These are phyloP conservation scores for Aphidius colemani DNA, from an alignment of 2,888 invertebrate species.

Conservation along the genomic window DNA sequence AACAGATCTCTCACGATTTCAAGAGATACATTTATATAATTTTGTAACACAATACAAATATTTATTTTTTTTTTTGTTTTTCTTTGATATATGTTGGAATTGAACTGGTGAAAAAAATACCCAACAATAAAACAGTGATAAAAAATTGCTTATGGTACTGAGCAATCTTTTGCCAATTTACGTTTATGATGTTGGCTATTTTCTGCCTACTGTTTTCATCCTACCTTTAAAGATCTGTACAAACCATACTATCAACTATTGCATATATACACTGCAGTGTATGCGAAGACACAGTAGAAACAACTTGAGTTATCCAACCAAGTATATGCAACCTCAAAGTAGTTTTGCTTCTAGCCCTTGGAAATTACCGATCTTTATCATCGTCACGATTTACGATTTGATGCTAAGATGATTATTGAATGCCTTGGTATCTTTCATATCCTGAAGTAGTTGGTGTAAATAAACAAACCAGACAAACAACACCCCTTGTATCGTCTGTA, in stretches of 20 bases:
- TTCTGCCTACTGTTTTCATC: slow-evolving; percentile 44
- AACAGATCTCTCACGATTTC: slow-evolving; percentile 45
- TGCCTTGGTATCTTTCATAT: slow-evolving; percentile 27
- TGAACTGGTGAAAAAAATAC: too few species aligned
- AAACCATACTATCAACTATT: slow-evolving; percentile 36
- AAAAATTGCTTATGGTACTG: too few species aligned
- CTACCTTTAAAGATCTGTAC: background rate
- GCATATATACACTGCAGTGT: slow-evolving; percentile 24
- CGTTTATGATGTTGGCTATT: slow-evolving; percentile 42
- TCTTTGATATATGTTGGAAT: too few species aligned
- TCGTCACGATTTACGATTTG: slow-evolving; percentile 42
- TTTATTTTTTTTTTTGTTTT: background rate
- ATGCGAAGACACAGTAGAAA: too few species aligned
- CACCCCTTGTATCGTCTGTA: slow-evolving; percentile 15
- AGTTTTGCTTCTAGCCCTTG: slow-evolving; percentile 36
- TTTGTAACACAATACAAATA: slow-evolving; percentile 25
- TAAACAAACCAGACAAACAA: background rate
- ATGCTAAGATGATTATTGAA: slow-evolving; percentile 41
- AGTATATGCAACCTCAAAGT: slow-evolving; percentile 40
- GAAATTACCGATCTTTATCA: slow-evolving; percentile 46
- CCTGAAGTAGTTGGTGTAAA: background rate
- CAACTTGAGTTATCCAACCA: slow-evolving; percentile 20
- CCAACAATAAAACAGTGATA: too few species aligned
- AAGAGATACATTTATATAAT: slow-evolving; percentile 33
- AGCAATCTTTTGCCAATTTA: slow-evolving; percentile 15